Base-by-base conservation (phyloP, 2,113 vertebrate genomes). In the Scartelaos histophorus region DNA sequence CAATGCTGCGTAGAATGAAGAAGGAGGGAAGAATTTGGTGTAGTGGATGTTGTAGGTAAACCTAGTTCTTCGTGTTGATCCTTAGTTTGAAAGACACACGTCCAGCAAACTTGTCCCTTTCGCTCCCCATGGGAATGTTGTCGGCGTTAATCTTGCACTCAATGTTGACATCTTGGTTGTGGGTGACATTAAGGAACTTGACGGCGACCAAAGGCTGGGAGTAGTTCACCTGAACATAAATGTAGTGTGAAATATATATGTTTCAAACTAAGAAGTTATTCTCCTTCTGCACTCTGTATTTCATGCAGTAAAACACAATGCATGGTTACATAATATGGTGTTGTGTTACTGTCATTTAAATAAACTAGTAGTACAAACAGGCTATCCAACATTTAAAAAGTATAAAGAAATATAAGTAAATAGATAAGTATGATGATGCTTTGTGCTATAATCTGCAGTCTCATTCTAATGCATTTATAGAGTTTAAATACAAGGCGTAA, bases 201-300 rank as follows among this genome's bases (percentile, higher is more conserved):
- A 97, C 88, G 0, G 96, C 96, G 64, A 97, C 96, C 76, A 97
- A 86, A 11, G 96, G 96, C 85, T 97, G 96, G 0, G 96, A 95
- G 87, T 97, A 97, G 87, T 96, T 97, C 75, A 95, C 94, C 96
- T 97, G 80, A 58, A 64, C 54, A 46, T 65, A 68, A 46, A 74
- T 0, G 66, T 1, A 68, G 10, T 1, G 17, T 19, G 51, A 67
- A 17, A 15, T 17, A 54, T 21, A 6, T 6, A 54, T 54, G 5
- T 54, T 54, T 21, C 7, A 21, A 21, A 51, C 6, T 51, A 51
- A 51, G 9, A 43, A 11, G 38, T 51, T 17, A 51, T 19, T 17
- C 16, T 49, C 0, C 13, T 49, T 5, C 13, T 51, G 47, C 12
- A 11, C 4, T 17, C 13, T 51, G 13, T 51, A 17, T 51, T 51